Percentiles rank a stretch among this genome's conserved stretches.
Conservation (phyloP, 2,113 vertebrate species). For the Aleadryas rufinucha region DNA sequence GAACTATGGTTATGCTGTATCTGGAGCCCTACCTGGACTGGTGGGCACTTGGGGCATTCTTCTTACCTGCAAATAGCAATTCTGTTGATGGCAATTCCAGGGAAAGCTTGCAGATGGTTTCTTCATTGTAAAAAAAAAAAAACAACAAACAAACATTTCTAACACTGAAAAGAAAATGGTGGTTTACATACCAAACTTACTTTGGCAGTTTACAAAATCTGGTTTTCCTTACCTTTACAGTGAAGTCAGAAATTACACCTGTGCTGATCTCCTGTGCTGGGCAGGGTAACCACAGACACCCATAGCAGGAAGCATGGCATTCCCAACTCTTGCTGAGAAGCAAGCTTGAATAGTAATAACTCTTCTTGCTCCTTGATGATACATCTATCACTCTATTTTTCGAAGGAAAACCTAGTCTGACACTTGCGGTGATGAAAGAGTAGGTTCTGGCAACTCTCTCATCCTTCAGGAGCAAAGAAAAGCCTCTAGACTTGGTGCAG, state of each 20-base stretch:
- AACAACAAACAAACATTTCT: too few relatives aligned
- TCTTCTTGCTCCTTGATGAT: not conserved
- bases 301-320: not conserved
- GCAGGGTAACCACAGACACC: not conserved
- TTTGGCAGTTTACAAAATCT: not conserved
- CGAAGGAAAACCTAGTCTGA: not conserved
- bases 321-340: not conserved
- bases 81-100: not conserved
- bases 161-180: not conserved
- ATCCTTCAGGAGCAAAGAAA: not conserved
- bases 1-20: not conserved
- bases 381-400: not conserved
- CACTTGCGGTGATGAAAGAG: not conserved
- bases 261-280: not conserved
- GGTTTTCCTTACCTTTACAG: not conserved
- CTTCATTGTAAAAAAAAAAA: not conserved
- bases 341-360: not conserved
- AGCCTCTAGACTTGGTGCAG: not conserved
- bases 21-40: not conserved
- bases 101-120: not conserved
- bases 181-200: not conserved
- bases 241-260: not conserved
- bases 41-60: not conserved
- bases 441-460: not conserved
- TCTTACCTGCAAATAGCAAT: not conserved